A percentile compares a stretch with the other conserved stretches of the same genome.
These are phyloP conservation scores for Bombyx huttoni DNA, from an alignment of 2,888 invertebrate species.

Conservation along the genomic window DNA sequence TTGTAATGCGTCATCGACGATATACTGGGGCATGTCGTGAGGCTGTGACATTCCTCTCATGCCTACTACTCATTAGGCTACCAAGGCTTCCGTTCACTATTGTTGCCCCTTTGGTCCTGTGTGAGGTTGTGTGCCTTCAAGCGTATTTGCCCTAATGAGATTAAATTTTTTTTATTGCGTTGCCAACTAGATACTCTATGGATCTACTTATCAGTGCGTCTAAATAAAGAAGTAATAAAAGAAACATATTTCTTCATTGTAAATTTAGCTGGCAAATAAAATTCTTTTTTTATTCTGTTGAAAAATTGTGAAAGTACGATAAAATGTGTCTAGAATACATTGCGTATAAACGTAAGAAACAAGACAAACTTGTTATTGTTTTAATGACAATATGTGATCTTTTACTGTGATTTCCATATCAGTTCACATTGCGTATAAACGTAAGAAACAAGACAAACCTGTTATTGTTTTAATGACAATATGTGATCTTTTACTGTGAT, in stretches of 20 bases:
- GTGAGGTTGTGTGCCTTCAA: conserved; percentile 26
- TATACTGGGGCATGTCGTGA: conserved; percentile 26
- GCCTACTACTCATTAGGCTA: conserved; percentile 21
- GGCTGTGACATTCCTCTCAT: conserved; percentile 35
- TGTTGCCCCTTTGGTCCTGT: conserved; percentile 18
- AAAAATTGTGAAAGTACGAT: neutral
- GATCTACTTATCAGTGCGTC: no score
- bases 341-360: neutral
- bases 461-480: neutral
- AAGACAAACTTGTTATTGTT: neutral
- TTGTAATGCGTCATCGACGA: conserved; percentile 14
- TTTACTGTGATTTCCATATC: neutral
- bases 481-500: neutral
- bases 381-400: neutral
- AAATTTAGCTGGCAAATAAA: no score
- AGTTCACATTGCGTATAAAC: neutral
- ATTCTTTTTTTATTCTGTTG: neutral
- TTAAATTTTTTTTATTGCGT: conserved; percentile 4
- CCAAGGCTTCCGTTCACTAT: conserved; percentile 31
- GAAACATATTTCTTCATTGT: no score
- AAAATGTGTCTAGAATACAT: neutral
- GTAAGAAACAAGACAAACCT: neutral
- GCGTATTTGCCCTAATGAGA: conserved; percentile 28
- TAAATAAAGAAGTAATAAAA: no score
- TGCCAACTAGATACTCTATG: neutral